Evolutionary conservation across 2,797 vertebrate genomes (phyloP).

Genomic region (Scomberomorus guttatus): DNA sequence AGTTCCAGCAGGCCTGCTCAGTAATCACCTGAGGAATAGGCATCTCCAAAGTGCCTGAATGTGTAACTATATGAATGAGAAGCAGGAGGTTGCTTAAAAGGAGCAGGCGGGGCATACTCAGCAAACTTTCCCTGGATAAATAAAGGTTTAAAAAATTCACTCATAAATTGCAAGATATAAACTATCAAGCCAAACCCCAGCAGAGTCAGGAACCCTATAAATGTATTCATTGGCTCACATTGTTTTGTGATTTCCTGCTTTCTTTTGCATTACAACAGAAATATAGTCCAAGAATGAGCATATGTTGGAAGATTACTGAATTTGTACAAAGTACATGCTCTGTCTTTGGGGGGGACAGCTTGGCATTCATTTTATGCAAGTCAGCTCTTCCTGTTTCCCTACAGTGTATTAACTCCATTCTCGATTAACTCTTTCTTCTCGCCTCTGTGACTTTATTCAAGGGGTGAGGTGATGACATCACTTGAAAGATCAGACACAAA

Average conservation of each 20-base stretch:
- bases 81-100: slow-evolving; percentile 22
- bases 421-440: slow-evolving; percentile 2
- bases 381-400: slow-evolving; percentile 62
- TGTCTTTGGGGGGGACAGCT: slow-evolving; percentile 57
- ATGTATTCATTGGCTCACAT: slow-evolving; percentile 33
- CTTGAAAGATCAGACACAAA: slow-evolving; percentile 40
- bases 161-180: slow-evolving; percentile 26
- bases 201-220: slow-evolving; percentile 34
- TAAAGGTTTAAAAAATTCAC: slow-evolving; percentile 26
- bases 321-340: slow-evolving; percentile 38
- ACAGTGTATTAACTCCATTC: slow-evolving; percentile 30
- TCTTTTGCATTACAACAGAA: slow-evolving; percentile 29
- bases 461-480: slow-evolving; percentile 53
- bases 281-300: slow-evolving; percentile 35
- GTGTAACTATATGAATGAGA: slow-evolving; percentile 20
- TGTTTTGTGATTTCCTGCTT: slow-evolving; percentile 37
- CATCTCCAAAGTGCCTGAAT: slow-evolving; percentile 21
- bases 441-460: slow-evolving; percentile 12
- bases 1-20: slow-evolving; percentile 2
- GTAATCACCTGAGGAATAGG: slow-evolving; percentile 2
- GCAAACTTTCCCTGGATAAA: slow-evolving; percentile 36
- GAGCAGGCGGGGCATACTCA: background rate
- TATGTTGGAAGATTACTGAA: slow-evolving; percentile 32
- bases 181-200: slow-evolving; percentile 26
- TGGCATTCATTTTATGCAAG: slow-evolving; percentile 59